These are phyloP conservation scores for Protodeltote pygarga DNA, from an alignment of 2,888 invertebrate genomes.

Conservation along the genomic window DNA sequence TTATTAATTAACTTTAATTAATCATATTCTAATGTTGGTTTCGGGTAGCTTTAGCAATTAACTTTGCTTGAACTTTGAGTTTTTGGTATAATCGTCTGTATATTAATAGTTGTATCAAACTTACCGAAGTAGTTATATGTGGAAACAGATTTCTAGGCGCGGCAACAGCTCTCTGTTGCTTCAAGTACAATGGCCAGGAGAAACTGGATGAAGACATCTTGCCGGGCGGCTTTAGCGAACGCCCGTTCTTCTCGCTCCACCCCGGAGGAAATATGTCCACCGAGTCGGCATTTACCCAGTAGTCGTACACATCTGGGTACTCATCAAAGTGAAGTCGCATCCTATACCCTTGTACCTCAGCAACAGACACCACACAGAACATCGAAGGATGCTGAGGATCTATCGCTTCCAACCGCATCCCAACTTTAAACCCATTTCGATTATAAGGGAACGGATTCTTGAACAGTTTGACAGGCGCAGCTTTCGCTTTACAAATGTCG, in stretches of 20 bases:
- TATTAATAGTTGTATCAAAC: too few relatives aligned
- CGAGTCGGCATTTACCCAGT: conserved; percentile 97
- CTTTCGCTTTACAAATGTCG: conserved; percentile 90
- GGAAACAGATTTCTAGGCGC: conserved; percentile 93
- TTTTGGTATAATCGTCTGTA: too few relatives aligned
- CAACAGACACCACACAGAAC: conserved; percentile 95
- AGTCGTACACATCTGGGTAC: conserved; percentile 95
- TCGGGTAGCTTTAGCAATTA: too few relatives aligned
- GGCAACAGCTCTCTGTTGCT: conserved; percentile 90
- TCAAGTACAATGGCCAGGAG: conserved; percentile 94
- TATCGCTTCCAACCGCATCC: conserved; percentile 97
- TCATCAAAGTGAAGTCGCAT: conserved; percentile 97
- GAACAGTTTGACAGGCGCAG: conserved; percentile 92
- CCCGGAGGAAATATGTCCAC: conserved; percentile 96
- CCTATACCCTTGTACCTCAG: conserved; percentile 93
- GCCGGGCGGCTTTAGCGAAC: conserved; percentile 92
- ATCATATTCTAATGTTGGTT: too few relatives aligned
- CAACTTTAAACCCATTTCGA: conserved; percentile 92
- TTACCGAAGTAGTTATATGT: conserved; percentile 89
- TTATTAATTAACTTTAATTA: too few relatives aligned
- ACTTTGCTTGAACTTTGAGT: too few relatives aligned
- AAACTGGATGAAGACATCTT: conserved; percentile 88
- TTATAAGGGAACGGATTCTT: conserved; percentile 92
- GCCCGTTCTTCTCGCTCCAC: conserved; percentile 96
- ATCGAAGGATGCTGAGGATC: conserved; percentile 96